phyloP scores from a whole-genome alignment of 2,113 vertebrate genomes.

The Cercocebus atys region DNA sequence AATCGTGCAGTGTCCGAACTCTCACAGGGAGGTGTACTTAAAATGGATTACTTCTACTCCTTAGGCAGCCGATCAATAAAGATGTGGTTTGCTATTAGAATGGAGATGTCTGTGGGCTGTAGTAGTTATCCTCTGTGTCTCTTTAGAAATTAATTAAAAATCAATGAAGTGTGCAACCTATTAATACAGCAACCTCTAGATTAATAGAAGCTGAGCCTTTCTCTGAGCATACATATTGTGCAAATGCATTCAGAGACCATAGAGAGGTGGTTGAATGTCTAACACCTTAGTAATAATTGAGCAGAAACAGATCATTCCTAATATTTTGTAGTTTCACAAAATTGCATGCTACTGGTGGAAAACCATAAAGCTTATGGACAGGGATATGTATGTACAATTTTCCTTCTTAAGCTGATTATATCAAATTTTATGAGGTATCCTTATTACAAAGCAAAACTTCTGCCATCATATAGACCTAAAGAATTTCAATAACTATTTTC shows the following conservation, averaged over 20 bases:
- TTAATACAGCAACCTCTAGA: slow-evolving; percentile 86
- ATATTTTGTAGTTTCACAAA: neutral
- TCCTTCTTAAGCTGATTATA: neutral
- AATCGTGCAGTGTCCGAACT: slow-evolving; percentile 60
- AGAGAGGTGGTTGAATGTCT: neutral
- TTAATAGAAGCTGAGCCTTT: slow-evolving; percentile 78
- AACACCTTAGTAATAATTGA: neutral
- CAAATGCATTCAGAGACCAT: slow-evolving; percentile 42
- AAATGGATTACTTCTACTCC: slow-evolving; percentile 93
- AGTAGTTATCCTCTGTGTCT: slow-evolving; percentile 90
- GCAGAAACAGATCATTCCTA: slow-evolving; percentile 28
- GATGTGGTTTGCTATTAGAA: slow-evolving; percentile 90
- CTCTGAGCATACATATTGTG: neutral
- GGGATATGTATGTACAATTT: neutral
- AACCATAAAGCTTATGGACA: neutral
- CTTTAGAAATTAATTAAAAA: slow-evolving; percentile 95
- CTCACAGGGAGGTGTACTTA: slow-evolving; percentile 88
- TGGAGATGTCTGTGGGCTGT: slow-evolving; percentile 84
- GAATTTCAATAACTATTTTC: slow-evolving; percentile 1
- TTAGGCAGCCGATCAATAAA: slow-evolving; percentile 90
- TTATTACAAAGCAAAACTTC: slow-evolving; percentile 30
- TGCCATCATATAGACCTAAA: neutral
- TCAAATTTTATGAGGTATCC: neutral
- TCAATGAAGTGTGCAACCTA: slow-evolving; percentile 93
- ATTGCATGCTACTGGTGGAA: neutral